These are phyloP conservation scores for Dryocosmus kuriphilus DNA, from an alignment of 2,888 invertebrate genomes.

Conservation along the genomic window DNA sequence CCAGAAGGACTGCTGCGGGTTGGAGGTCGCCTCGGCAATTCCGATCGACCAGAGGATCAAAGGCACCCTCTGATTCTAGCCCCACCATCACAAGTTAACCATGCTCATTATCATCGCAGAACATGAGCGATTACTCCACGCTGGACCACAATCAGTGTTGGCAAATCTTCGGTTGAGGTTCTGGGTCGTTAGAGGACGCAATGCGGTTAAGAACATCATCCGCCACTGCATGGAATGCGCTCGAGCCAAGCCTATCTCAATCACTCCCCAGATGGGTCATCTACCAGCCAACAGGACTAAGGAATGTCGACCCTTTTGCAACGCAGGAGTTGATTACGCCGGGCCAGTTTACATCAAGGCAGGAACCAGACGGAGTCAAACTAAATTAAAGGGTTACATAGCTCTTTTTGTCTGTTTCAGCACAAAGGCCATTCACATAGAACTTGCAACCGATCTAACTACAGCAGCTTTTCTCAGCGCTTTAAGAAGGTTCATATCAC, in stretches of 20 bases:
- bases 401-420: background rate
- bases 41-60: constrained; percentile 42
- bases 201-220: background rate
- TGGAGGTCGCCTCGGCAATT: constrained; percentile 51
- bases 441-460: background rate
- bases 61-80: constrained; percentile 51
- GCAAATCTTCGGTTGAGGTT: constrained; percentile 30
- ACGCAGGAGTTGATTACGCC: constrained; percentile 34
- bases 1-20: constrained; percentile 48
- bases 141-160: constrained; percentile 43
- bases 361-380: no score
- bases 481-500: background rate
- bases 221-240: no score
- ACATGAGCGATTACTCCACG: constrained; percentile 43
- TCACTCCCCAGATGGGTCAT: constrained; percentile 40
- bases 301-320: constrained; percentile 30
- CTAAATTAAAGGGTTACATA: background rate
- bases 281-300: constrained; percentile 38
- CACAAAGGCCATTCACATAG: background rate
- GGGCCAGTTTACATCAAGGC: constrained; percentile 20
- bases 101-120: constrained; percentile 42
- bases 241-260: constrained; percentile 7
- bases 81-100: constrained; percentile 34
- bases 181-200: constrained; percentile 39
- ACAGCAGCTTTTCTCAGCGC: background rate